Base-by-base conservation (phyloP, 2,888 invertebrate genomes). In the Agriotes lineatus region DNA sequence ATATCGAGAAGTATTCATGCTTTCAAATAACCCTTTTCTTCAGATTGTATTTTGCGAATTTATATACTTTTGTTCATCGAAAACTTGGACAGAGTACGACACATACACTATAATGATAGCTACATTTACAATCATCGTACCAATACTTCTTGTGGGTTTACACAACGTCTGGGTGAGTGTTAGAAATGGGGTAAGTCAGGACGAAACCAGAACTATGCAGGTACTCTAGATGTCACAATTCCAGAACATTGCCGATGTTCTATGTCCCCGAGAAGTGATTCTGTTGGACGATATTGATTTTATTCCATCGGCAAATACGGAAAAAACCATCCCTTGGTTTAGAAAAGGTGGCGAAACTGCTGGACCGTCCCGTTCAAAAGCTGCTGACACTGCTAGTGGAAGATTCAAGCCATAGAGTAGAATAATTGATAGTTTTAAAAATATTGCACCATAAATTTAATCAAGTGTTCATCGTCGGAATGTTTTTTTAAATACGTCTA, bases 261-360 rank as follows among this genome's bases (percentile, higher is more conserved):
- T 61, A 7, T 6, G 35, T 2, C 61, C 61, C 2, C 48, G 61
- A 0, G 61, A 61, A 61, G 61, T 61, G n/a, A 33, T 61, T 10
- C 10, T 50, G 6, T 20, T 61, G 5, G 61, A 61, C 0, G 35
- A 45, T 10, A 37, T 50, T 1, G 50, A 30, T 42, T 42, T 16
- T 42, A 5, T 2, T n/a, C 10, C 2, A 25, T 7, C 3, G 3
- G 3, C 7, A 5, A 6, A 2, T 12, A 39, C n/a, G 10, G 14
- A 39, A 39, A 12, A 14, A 9, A 12, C 2, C 2, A 2, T 14
- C 5, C 5, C 5, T 14, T 39, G 37, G 37, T 39, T 39, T 39
- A 39, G 12, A 12, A 2, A n/a, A 14, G n/a, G n/a, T n/a, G 25
- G 7, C 7, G n/a, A n/a, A n/a, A 25, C 3, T 25, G 25, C 25